phyloP scores from a whole-genome alignment of 2,797 vertebrate genomes.

The Threskiornis aethiopicus region DNA sequence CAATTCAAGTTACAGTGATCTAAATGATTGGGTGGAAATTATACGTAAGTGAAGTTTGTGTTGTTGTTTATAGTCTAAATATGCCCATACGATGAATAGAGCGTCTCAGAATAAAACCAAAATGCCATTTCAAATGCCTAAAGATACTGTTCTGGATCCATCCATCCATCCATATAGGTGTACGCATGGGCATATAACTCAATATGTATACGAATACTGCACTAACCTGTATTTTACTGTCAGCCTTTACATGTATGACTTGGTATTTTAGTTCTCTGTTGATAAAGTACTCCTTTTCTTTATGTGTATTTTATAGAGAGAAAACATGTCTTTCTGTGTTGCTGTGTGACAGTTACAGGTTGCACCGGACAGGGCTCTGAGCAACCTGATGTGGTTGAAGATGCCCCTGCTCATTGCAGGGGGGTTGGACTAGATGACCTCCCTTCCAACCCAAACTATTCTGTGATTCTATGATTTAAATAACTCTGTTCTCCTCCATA shows the following conservation, averaged over 20 bases:
- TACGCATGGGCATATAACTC: not conserved
- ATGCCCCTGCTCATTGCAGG: not conserved
- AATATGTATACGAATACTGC: rapidly evolving
- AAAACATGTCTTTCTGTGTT: not conserved
- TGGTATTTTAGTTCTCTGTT: not conserved
- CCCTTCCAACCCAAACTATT: not conserved
- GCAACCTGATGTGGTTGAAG: not conserved
- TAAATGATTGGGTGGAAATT: slow-evolving; percentile 85
- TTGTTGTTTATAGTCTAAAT: not conserved
- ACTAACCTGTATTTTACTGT: not conserved
- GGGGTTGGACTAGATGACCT: not conserved
- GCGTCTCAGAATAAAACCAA: not conserved
- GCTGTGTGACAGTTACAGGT: not conserved
- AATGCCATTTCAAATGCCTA: not conserved
- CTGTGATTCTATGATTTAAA: not conserved
- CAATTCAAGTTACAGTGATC: slow-evolving; percentile 76
- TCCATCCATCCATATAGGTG: not conserved
- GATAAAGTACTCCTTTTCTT: not conserved
- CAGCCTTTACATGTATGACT: not conserved
- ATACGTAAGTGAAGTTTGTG: slow-evolving; percentile 79
- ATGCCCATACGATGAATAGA: not conserved
- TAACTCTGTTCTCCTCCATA: not conserved
- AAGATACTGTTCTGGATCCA: not conserved
- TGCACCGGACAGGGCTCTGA: not conserved
- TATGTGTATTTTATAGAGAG: not conserved